Base-by-base conservation (phyloP, 92 coral and sea anemone species). In the Siderastrea siderea region DNA sequence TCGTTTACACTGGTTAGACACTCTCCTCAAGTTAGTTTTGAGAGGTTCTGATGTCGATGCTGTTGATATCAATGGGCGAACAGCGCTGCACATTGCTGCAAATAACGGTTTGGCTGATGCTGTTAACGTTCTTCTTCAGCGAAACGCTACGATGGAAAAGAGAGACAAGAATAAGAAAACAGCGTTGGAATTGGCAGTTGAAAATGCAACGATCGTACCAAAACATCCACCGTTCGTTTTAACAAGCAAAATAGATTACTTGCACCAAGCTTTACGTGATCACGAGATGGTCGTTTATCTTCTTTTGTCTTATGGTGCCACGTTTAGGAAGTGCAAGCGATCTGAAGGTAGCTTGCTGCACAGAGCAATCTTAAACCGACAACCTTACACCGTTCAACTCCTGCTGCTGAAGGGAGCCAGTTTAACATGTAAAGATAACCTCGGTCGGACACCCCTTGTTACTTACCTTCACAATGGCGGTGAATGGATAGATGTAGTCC, bases 81-180 rank as follows among this genome's bases (percentile, higher is more conserved):
- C 94, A 2, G 78, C 89, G 9, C 69, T 94, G 80, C 94, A 94
- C 67, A 47, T 77, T 10, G 96, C 96, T 7, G 91, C 90, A 46
- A n/a, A 14, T 16, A 78, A 87, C 12, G 96, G 90, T 7, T 70
- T 91, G 68, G 84, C 50, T 19, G 74, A 86, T 52, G 90, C 85
- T 2, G 83, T 84, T 6, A 71, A 62, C 51, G 80, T 78, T 61
- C 89, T 93, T 5, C 50, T 91, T 5, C 63, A 88, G 47, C 38
- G 19, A 3, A 76, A 82, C 1, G 86, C 84, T 16, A 80, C 71
- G 5, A 17, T 75, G 59, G 69, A 83, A 2, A 26, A 48, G 16
- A 13, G 48, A 15, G 91, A 91, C 15, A 48, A 71, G 11, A 38
- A 5, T 17, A 91, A 89, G 0, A 79, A 91, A 15, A 82, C 91